Base-by-base conservation (phyloP, 2,797 vertebrate genomes). In the Phataginus tetradactyla region DNA sequence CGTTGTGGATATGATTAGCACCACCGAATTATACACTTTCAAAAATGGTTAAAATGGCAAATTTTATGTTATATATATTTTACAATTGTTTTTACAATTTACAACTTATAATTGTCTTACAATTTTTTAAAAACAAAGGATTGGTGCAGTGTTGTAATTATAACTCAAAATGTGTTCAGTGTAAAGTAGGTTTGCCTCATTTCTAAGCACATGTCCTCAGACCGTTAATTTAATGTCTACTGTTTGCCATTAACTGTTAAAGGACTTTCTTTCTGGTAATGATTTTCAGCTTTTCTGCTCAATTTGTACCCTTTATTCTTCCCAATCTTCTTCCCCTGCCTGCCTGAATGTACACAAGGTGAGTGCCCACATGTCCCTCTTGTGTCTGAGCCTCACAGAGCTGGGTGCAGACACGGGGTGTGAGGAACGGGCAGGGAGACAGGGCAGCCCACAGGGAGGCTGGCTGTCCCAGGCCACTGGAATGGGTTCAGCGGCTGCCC, bases 111-210 rank as follows among this genome's bases (percentile, higher is more conserved):
- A 45, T 11, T 45, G 45, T 45, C 32, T 61, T 8, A 59, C 49
- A 34, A 42, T 86, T 78, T 25, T 71, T 57, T 4, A 23, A 75
- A 83, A 91, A 64, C 39, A 68, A 90, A 86, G 42, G 94, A 55
- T 85, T 77, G n/a, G 55, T 63, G 14, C 18, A 18, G 29, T 7
- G 25, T 53, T 72, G 18, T 72, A 42, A 74, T 59, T 78, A 25
- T 72, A 79, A 63, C 53, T 95, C 51, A 81, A 72, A 72, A 86
- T 59, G 5, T 80, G 29, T 32, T 69, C 45, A 45, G 3, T 64
- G n/a, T 90, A 78, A 86, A 61, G 37, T 29, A 71, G 21, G 7
- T 72, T 55, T 74, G 51, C 51, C 92, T 90, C 51, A 27, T 94
- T 86, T 75, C 86, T 49, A 92, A 85, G 45, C 63, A 77, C 84